Evolutionary conservation across 1,140 invertebrate genomes (phyloP).

Genomic region (Battus philenor): DNA sequence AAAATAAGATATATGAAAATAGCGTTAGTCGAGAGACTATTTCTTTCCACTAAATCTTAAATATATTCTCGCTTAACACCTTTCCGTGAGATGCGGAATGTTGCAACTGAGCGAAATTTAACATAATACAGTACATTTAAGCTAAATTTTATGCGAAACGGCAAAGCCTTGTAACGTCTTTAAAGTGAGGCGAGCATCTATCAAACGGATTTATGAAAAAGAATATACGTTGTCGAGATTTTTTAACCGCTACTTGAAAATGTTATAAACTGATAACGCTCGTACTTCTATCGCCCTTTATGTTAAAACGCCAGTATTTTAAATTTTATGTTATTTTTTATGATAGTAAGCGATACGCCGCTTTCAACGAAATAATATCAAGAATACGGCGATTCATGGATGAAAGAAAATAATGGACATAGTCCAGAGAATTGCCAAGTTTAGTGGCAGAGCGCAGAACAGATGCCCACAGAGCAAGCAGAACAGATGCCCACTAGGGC

Average conservation of each 20-base stretch:
- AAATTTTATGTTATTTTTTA: no score
- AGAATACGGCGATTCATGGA: no score
- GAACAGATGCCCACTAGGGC: no score
- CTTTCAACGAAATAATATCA: no score
- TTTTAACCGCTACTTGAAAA: constrained; percentile 22
- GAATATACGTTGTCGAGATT: constrained; percentile 29
- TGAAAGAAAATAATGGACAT: no score
- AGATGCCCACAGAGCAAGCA: no score
- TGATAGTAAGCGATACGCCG: no score
- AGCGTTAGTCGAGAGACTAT: constrained; percentile 16
- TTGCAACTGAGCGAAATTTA: constrained; percentile 22
- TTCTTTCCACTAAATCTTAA: constrained; percentile 25
- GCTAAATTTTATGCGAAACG: constrained; percentile 36
- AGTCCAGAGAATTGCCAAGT: no score
- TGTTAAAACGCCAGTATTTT: no score
- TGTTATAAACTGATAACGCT: constrained; percentile 5
- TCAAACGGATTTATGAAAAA: constrained; percentile 30
- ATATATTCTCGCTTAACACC: constrained; percentile 30
- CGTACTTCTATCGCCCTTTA: no score
- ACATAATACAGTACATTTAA: constrained; percentile 36
- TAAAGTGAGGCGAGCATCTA: constrained; percentile 27
- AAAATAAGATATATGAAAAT: no score
- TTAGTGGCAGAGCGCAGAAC: no score
- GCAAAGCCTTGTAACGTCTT: constrained; percentile 28
- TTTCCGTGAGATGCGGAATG: constrained; percentile 4